Conservation (phyloP, 2,113 vertebrate genomes). For the Oreochromis niloticus region DNA sequence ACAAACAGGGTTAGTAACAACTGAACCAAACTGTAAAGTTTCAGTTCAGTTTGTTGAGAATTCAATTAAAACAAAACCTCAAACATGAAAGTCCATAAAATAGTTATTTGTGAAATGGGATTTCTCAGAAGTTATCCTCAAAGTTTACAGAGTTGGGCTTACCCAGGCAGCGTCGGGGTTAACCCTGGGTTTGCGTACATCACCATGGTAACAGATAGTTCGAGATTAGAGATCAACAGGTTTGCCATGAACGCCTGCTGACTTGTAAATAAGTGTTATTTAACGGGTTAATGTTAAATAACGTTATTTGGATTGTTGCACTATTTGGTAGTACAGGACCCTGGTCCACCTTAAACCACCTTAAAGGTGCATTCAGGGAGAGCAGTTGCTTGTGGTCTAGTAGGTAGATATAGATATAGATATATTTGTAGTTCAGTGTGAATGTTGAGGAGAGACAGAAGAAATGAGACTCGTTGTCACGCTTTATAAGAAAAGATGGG, state of each 20-base stretch:
- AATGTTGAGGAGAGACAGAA: background rate
- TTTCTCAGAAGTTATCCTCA: background rate
- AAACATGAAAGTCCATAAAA: background rate
- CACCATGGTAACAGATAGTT: background rate
- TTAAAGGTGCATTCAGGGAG: background rate
- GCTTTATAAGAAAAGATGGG: background rate
- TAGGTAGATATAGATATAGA: background rate
- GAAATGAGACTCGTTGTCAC: background rate
- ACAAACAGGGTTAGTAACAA: background rate
- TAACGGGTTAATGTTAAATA: background rate
- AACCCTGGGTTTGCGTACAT: background rate
- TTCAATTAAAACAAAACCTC: background rate
- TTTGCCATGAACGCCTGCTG: background rate
- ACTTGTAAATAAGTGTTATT: background rate
- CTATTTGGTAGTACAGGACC: background rate
- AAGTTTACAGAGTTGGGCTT: background rate
- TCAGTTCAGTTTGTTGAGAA: background rate
- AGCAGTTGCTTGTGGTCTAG: background rate
- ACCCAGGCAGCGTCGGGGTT: background rate
- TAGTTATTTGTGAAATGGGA: background rate
- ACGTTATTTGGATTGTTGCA: background rate
- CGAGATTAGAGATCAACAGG: fast-evolving
- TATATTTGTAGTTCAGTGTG: background rate
- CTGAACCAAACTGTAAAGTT: background rate
- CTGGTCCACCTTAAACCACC: background rate